phyloP scores from a whole-genome alignment of 2,797 vertebrate species.

The Sebastes melanostomus region DNA sequence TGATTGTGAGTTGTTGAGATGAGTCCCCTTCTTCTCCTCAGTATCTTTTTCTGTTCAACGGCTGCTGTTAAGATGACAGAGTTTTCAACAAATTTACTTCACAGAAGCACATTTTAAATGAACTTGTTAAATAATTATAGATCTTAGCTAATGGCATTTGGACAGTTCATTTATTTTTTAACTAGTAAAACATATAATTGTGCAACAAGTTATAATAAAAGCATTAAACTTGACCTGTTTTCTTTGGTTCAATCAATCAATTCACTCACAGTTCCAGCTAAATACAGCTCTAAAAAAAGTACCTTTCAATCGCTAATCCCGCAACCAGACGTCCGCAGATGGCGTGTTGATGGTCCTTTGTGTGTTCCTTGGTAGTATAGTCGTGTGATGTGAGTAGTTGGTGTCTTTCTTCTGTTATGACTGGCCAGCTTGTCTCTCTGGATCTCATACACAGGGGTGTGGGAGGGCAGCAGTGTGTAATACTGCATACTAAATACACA shows the following conservation, averaged over 20 bases:
- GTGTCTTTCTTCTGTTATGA: slow-evolving; percentile 54
- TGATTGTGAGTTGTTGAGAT: not conserved
- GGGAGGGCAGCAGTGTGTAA: slow-evolving; percentile 64
- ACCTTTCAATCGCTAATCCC: slow-evolving; percentile 27
- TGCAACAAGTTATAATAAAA: not conserved
- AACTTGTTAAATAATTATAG: not conserved
- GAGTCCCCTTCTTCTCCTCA: not conserved
- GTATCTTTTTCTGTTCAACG: not conserved
- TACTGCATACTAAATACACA: slow-evolving; percentile 63
- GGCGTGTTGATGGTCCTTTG: not conserved
- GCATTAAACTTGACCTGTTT: not conserved
- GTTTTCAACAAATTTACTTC: not conserved
- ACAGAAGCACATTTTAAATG: not conserved
- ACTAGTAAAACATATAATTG: not conserved
- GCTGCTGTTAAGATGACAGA: slow-evolving; percentile 10
- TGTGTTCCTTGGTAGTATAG: not conserved
- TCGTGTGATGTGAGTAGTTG: slow-evolving; percentile 10
- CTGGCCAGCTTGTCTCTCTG: slow-evolving; percentile 57
- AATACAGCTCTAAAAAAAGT: slow-evolving; percentile 14
- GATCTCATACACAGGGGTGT: slow-evolving; percentile 56
- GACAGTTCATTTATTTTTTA: not conserved
- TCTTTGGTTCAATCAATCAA: not conserved
- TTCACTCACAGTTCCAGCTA: not conserved
- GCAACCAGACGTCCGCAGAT: not conserved
- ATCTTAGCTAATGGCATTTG: not conserved